phyloP scores from a whole-genome alignment of 2,888 invertebrate species.

The Cantharis nigra region DNA sequence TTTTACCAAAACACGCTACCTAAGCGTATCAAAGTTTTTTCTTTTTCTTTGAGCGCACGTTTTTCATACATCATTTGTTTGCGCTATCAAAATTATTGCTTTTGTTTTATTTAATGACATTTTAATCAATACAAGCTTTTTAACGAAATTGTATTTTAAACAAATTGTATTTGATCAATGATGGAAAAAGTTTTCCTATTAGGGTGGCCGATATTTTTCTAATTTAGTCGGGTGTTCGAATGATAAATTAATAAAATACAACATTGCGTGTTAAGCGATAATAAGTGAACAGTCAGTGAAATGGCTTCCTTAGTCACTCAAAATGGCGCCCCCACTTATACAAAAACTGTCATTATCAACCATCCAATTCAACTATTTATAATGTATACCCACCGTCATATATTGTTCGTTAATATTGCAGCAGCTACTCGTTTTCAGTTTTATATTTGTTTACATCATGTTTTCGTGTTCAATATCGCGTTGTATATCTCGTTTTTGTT shows the following conservation, averaged over 20 bases:
- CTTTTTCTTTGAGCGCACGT: neutral
- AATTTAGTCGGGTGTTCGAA: conserved; percentile 16
- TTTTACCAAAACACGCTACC: conserved; percentile 13
- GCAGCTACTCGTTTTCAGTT: conserved; percentile 30
- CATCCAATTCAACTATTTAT: conserved; percentile 33
- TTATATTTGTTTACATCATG: conserved; percentile 23
- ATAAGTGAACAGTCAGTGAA: conserved; percentile 32
- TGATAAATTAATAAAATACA: conserved; percentile 31
- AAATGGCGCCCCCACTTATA: conserved; percentile 36
- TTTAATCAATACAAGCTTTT: neutral
- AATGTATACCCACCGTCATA: conserved; percentile 8
- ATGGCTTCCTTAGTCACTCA: conserved; percentile 36
- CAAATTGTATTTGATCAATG: neutral
- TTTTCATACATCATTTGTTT: neutral
- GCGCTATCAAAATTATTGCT: neutral
- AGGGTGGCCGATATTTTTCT: conserved; percentile 13
- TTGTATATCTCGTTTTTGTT: conserved; percentile 28
- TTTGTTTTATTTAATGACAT: neutral
- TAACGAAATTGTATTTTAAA: neutral
- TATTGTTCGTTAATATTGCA: conserved; percentile 24
- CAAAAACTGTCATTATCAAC: conserved; percentile 31
- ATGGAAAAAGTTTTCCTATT: neutral
- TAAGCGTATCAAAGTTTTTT: neutral
- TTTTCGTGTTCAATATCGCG: conserved; percentile 28
- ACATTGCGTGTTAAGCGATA: conserved; percentile 35